Evolutionary conservation across 2,797 vertebrate genomes (phyloP), one percentile per base, ranked within the genome.

Genomic region (Cynopterus sphinx): DNA sequence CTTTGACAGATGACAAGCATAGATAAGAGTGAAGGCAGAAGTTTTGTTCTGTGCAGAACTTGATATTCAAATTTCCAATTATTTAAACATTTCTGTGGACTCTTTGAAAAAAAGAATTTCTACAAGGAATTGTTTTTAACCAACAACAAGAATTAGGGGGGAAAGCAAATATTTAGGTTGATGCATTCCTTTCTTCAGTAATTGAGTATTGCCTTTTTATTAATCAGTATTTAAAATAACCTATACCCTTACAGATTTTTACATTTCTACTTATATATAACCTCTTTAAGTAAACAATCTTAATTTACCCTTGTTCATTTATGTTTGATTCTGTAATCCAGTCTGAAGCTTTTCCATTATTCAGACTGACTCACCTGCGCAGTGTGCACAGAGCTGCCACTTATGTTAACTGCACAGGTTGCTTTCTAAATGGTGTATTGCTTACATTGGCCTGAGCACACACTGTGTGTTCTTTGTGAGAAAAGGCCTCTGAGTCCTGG

Each of bases 61-160:
- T 91, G 26, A 13, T 59, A 33, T 41, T 87, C 33, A 63, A 77
- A 59, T 90, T 88, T 85, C 31, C 24, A 26, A 5, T 77, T 75
- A 95, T 67, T 74, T 79, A 55, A 87, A 59, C 11, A 41, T 91
- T 88, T 94, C 46, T 89, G 0, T 92, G 33, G 36, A 87, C 24
- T 70, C 61, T 88, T 90, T 94, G 2, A 73, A 81, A 93, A 53
- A 51, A 91, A 77, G 74, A 87, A 78, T 94, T 92, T 95, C 86
- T 91, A 1, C 2, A 89, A 79, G 71, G 88, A 95, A 75, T 82
- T 86, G n/a, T 82, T 90, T 95, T 95, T 93, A 90, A 94, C 71
- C 28, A 94, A 79, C 28, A 91, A 28, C 10, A 95, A 86, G 16
- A 67, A 83, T 57, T 65, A 84, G 33, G 26, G 24, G 41, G 78